Evolutionary conservation across 1,140 invertebrate genomes (phyloP), one percentile per base, ranked within the genome.

Genomic region (Batillaria attramentaria): DNA sequence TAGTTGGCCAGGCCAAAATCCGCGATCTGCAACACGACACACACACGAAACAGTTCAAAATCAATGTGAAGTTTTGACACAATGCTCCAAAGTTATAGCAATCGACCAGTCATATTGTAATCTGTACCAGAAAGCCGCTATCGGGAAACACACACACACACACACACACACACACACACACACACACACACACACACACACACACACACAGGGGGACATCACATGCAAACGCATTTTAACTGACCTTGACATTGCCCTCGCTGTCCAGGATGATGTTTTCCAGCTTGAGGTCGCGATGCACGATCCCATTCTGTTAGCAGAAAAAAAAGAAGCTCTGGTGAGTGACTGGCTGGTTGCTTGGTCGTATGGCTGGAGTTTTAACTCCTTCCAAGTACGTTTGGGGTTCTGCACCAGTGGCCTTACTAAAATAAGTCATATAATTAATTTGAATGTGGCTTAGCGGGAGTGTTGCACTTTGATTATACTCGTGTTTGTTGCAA

Each of bases 1-100:
- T 99, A 97, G 92, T 99, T 99, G 42, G 98, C 99, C 37, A 99
- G 92, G 80, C 98, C 98, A 92, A 99, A 99, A 92, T 99, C 98
- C 18, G 98, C 98, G 91, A 99, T 99, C 94, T 97, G 91, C 73
- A 81, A 81, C n/a, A n/a, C n/a, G n/a, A 78, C 72, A 70, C 37
- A 80, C n/a, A 50, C 6, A 68, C 43, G 37, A 46, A 31, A 43
- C 18, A 69, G 42, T 18, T 8, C 41, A 69, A 39, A 28, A 57
- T 6, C 42, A 50, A 57, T 41, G 35, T 2, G 13, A 46, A n/a
- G 33, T 66, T 18, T 28, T 75, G 24, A 75, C 18, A 54, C 31
- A 57, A 54, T 54, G n/a, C n/a, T n/a, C n/a, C n/a, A n/a, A 69
- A 6, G 10, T 35, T 35, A 69, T 33, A 73, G 3, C 5, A 73